A percentile compares a stretch with the other conserved stretches of the same genome.
Conservation (phyloP, 2,797 vertebrate species). For the Propithecus deckenii region DNA sequence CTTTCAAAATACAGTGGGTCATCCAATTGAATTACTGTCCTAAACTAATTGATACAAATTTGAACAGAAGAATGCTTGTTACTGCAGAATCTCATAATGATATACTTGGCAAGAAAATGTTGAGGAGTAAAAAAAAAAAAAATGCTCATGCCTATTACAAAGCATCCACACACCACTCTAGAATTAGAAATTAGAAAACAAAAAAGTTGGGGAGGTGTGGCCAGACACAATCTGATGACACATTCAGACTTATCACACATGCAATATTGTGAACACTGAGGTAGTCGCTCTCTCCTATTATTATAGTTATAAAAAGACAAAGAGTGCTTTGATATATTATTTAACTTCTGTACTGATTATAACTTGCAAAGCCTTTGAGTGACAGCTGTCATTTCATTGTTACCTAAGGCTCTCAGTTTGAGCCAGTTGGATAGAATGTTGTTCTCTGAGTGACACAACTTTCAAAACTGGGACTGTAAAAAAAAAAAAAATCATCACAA, state of each 20-base stretch:
- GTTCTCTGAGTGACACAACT: conserved; percentile 39
- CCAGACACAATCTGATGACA: neutral
- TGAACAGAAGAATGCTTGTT: conserved; percentile 96
- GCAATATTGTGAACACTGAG: conserved; percentile 10
- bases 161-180: conserved; percentile 57
- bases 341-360: conserved; percentile 43
- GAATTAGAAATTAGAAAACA: conserved; percentile 61
- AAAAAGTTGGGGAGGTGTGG: neutral
- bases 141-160: conserved; percentile 59
- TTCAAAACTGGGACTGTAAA: neutral
- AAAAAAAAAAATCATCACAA: neutral
- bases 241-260: neutral
- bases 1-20: conserved; percentile 94
- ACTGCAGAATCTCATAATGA: conserved; percentile 93
- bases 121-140: conserved; percentile 83
- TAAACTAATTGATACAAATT: conserved; percentile 96
- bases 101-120: conserved; percentile 89
- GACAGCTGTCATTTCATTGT: conserved; percentile 36
- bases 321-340: conserved; percentile 53
- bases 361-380: conserved; percentile 41
- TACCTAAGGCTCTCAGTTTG: neutral
- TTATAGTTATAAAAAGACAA: conserved; percentile 9
- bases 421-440: neutral
- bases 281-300: neutral
- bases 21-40: conserved; percentile 95